Base-by-base conservation (phyloP, 2,113 vertebrate genomes). In the Megaceryle torquata region DNA sequence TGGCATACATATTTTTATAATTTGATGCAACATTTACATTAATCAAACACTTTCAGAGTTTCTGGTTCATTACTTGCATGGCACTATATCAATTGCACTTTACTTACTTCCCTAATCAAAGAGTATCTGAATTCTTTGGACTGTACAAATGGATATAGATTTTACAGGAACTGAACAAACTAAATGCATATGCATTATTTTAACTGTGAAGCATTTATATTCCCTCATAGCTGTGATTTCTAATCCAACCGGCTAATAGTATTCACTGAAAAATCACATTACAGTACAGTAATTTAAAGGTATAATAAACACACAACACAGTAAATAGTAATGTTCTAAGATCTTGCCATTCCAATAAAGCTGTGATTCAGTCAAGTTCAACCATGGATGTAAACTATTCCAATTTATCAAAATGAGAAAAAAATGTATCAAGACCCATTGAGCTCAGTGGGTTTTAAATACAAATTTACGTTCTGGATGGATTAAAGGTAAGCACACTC, bases 11-110 rank as follows among this genome's bases (percentile, higher is more conserved):
- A 91, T 71, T 78, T 96, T 88, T 31, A 41, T 91, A 88, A 96
- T 96, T 97, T 93, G 95, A 94, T 97, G 91, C 80, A 94, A 95
- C 78, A 50, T 61, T 91, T 96, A 88, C 94, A 97, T 96, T 78
- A 97, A 98, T 97, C 97, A 97, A 95, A 94, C 83, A 84, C 83
- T 89, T 28, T 50, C 69, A 37, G 48, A 82, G 43, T 43, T 43
- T 82, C 77, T 69, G 79, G 82, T 94, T 95, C 93, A 93, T 97
- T 95, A 94, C 93, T 79, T 48, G 39, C 14, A 24, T 85, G 89
- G 82, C 93, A 48, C 60, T 84, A 6, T 57, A 97, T 96, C 95
- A 94, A 97, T 96, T 97, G 94, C 92, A 86, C 75, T 95, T 96
- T 89, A 85, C 93, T 96, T 92, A 96, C 97, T 95, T 94, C 81